Base-by-base conservation (phyloP, 2,888 invertebrate species). In the Zhuqinia jingwanae region DNA sequence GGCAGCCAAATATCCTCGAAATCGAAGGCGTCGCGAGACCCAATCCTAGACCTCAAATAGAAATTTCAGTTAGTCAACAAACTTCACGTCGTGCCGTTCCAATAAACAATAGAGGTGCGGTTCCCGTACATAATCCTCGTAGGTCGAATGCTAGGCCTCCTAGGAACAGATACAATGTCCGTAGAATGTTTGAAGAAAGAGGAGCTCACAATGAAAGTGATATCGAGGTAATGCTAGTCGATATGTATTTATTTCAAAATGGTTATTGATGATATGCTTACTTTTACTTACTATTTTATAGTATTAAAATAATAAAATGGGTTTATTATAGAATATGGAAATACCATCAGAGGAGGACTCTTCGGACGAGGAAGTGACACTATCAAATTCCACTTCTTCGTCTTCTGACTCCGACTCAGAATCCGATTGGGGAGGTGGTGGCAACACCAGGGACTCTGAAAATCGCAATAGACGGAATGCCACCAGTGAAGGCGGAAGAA, bases 11-110 rank as follows among this genome's bases (percentile, higher is more conserved):
- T 56, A 73, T 82, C 11, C 15, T 73, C 0, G 80, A 87, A 77
- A 63, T 81, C 6, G 89, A 90, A 85, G 91, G 91, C 15, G 87
- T 91, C 10, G 90, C 90, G n/a, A 53, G 90, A 77, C 90, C 91
- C 5, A 90, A 91, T 89, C 91, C 91, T 15, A 75, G 82, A 50
- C 91, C 91, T 0, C 91, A 91, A 75, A 76, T 86, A 70, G 91
- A 91, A 86, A 89, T 91, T 50, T 90, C 90, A 6, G 86, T 89
- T 3, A 89, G 76, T 80, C 91, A 91, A 86, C 87, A 85, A 77
- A 15, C 58, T n/a, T 88, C 89, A n/a, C 50, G 87, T 0, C 73
- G 85, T n/a, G 47, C 87, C 25, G 17, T 56, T 45, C 70, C 85
- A 45, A 47, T 50, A 13, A 60, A 53, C 2, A 84, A 78, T 17